Percentiles rank a stretch among this genome's conserved stretches.
Conservation (phyloP, 2,797 vertebrate species). For the Novumbra hubbsi region DNA sequence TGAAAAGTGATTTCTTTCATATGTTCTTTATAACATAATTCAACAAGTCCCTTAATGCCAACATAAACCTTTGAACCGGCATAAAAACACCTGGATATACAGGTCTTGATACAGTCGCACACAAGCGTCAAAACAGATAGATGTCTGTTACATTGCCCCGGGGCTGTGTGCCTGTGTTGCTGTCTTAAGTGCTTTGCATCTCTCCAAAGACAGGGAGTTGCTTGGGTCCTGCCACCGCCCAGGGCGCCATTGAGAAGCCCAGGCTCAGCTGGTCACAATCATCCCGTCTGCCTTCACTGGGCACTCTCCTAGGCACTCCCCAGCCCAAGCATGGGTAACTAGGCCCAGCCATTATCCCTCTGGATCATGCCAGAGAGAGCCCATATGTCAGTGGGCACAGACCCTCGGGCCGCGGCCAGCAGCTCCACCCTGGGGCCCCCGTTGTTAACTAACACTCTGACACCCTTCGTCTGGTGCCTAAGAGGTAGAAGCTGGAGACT, state of each 20-base stretch:
- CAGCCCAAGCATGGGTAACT: slow-evolving; percentile 3
- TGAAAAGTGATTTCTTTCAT: background rate
- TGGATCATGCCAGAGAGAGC: background rate
- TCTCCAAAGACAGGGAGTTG: slow-evolving; percentile 5
- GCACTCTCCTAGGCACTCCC: background rate
- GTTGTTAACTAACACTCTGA: slow-evolving; percentile 1
- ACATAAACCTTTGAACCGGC: background rate
- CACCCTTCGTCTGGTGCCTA: slow-evolving; percentile 9
- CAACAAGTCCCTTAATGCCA: background rate
- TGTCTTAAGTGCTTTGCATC: slow-evolving; percentile 19
- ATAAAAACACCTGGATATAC: background rate
- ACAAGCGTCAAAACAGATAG: slow-evolving; percentile 4
- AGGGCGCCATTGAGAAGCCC: background rate
- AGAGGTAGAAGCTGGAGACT: background rate
- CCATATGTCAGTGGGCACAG: background rate
- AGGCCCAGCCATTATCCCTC: background rate
- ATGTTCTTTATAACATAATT: background rate
- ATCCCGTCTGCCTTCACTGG: slow-evolving; percentile 11
- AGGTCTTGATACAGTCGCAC: background rate
- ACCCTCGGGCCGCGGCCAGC: background rate
- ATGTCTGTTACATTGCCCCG: background rate
- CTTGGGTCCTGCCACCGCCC: background rate
- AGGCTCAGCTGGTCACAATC: slow-evolving; percentile 20
- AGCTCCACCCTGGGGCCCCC: background rate
- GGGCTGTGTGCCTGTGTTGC: slow-evolving; percentile 9